Conservation (phyloP, 1,140 invertebrate genomes). For the Zaprionus ghesquierei region DNA sequence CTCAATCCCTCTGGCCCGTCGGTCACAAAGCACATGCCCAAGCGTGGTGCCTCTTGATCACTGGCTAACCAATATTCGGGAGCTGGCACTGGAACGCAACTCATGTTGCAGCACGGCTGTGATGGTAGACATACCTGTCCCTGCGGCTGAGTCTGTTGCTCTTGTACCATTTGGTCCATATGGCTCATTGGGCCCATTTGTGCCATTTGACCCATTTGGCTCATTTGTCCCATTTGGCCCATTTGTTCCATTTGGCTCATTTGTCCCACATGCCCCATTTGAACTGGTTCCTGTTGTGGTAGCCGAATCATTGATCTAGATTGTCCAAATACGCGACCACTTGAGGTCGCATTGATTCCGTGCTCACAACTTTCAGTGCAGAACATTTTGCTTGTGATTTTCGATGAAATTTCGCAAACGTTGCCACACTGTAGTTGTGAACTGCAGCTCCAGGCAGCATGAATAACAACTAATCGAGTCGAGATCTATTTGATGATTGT, state of each 20-base stretch:
- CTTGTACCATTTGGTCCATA: not conserved
- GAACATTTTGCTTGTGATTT: slow-evolving; percentile 38
- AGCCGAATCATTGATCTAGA: not conserved
- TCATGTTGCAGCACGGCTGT: slow-evolving; percentile 18
- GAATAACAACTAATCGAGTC: not conserved
- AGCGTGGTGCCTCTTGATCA: slow-evolving; percentile 19
- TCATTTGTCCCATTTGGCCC: no score
- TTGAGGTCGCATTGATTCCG: slow-evolving; percentile 30
- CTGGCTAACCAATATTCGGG: not conserved
- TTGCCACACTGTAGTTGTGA: not conserved
- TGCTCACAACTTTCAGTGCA: slow-evolving; percentile 57
- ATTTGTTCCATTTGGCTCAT: not conserved
- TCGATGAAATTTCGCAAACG: not conserved
- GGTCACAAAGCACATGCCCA: slow-evolving; percentile 61
- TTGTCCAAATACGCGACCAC: not conserved
- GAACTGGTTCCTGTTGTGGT: not conserved
- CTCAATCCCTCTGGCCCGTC: slow-evolving; percentile 59
- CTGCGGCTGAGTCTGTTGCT: not conserved
- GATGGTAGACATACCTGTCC: not conserved
- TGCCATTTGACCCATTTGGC: not conserved
- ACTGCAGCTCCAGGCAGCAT: slow-evolving; percentile 9
- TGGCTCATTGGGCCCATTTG: not conserved
- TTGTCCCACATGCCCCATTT: slow-evolving; percentile 6
- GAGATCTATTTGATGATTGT: slow-evolving; percentile 25
- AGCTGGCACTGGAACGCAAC: slow-evolving; percentile 11